Base-by-base conservation (phyloP, 30 jellyfish, hydroid and myxozoan species). In the Turritopsis rubra region DNA sequence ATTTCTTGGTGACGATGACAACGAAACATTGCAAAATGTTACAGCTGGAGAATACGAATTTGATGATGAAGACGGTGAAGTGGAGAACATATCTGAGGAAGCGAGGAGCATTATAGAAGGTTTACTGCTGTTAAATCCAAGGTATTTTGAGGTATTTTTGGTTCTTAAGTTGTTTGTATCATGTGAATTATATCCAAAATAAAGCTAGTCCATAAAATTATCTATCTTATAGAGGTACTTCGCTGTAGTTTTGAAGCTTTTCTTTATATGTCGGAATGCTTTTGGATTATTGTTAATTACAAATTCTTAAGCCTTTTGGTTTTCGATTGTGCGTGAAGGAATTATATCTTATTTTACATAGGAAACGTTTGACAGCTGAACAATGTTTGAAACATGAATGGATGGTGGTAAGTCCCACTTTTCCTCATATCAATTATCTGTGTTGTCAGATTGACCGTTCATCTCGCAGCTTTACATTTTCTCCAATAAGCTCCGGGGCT, bases 21-120 rank as follows among this genome's bases (percentile, higher is more conserved):
- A 25, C 28, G 96, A 89, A 75, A 89, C 96, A 65, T 66, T 89
- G 53, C 75, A 71, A 75, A 84, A 89, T 65, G 96, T 89, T 0
- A 54, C 96, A 24, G 29, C 65, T 28, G 88, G 96, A 1, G 88
- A 84, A 73, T 89, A 66, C 53, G 93, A 84, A 23, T 89, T 89
- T 65, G 96, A 89, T 18, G 96, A 89, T 52, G 96, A 85, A 41
- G 96, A 89, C 68, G 96, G 85, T 7, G 73, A 66, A 25, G 83
- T 89, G 25, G 96, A 89, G 18, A 92, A 89, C 52, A 70, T 89
- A 7, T 89, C 96, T 1, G 96, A 89, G 52, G 90, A 82, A 0
- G 96, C 93, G 0, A 89, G 84, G 70, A 81, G 72, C 29, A 83
- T 89, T 53, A 89, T 89, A 29, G 90, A 80, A 23, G 82, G 73